Evolutionary conservation across 23 tunicate species (phyloP).

Genomic region (Ciona savignyi): DNA sequence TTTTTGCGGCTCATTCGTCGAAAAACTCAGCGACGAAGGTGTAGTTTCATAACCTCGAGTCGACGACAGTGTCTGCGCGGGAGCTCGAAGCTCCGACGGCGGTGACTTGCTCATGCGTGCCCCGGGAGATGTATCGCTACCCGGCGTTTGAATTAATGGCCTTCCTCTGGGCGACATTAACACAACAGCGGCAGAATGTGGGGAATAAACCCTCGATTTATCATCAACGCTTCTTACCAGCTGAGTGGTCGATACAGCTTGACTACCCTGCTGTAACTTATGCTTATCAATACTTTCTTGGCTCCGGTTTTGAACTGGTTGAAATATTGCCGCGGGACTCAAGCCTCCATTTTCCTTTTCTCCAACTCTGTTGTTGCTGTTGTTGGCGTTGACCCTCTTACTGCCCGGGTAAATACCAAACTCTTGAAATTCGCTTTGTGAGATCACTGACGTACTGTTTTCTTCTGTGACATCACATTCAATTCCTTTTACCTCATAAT

Average conservation of each 20-base stretch:
- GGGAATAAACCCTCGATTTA: not conserved
- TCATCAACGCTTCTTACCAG: not conserved
- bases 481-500: not conserved
- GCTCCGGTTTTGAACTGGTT: not conserved
- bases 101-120: conserved; percentile 24
- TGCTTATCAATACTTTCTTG: not conserved
- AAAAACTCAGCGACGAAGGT: not conserved
- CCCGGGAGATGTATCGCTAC: not conserved
- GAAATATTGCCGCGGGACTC: not conserved
- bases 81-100: conserved; percentile 4
- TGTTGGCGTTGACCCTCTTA: not conserved
- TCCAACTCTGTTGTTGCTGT: not conserved
- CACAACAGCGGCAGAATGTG: not conserved
- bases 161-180: conserved; percentile 1
- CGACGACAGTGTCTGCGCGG: conserved; percentile 1
- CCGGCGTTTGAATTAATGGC: not conserved
- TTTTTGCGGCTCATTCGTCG: not conserved
- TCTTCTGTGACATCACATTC: not conserved
- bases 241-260: not conserved
- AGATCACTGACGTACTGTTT: not conserved
- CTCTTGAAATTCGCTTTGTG: not conserved
- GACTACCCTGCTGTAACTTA: not conserved
- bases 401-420: not conserved
- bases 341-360: not conserved
- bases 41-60: not conserved